phyloP scores from a whole-genome alignment of 2,113 vertebrate species.

The Cavia porcellus region DNA sequence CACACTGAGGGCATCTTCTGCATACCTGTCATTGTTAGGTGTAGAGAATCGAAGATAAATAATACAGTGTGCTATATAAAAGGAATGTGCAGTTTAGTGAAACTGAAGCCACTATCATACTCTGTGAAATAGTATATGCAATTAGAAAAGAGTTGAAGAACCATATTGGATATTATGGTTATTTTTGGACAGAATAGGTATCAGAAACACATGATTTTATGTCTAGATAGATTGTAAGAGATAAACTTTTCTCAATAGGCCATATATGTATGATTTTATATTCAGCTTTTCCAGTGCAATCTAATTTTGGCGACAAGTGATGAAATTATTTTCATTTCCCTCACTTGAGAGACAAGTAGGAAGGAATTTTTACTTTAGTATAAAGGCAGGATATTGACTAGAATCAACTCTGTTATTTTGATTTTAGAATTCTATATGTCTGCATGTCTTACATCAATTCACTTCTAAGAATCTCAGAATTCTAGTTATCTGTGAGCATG shows the following conservation, averaged over 20 bases:
- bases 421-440: not conserved
- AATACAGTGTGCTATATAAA: not conserved
- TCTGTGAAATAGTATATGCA: not conserved
- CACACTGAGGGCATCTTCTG: not conserved
- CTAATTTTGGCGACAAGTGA: not conserved
- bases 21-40: not conserved
- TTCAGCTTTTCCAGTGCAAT: not conserved
- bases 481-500: not conserved
- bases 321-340: not conserved
- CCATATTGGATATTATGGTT: not conserved
- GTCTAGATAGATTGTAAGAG: not conserved
- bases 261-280: not conserved
- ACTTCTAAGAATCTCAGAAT: not conserved
- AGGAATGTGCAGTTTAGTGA: not conserved
- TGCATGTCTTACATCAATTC: not conserved
- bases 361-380: not conserved
- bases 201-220: conserved; percentile 16
- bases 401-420: conserved; percentile 5
- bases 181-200: not conserved
- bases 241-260: not conserved
- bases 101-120: not conserved
- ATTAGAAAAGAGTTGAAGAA: not conserved
- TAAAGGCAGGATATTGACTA: not conserved
- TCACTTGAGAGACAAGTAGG: not conserved
- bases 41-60: not conserved